Conservation (phyloP, 30 jellyfish, hydroid and myxozoan species). For the Aurelia coerulea region DNA sequence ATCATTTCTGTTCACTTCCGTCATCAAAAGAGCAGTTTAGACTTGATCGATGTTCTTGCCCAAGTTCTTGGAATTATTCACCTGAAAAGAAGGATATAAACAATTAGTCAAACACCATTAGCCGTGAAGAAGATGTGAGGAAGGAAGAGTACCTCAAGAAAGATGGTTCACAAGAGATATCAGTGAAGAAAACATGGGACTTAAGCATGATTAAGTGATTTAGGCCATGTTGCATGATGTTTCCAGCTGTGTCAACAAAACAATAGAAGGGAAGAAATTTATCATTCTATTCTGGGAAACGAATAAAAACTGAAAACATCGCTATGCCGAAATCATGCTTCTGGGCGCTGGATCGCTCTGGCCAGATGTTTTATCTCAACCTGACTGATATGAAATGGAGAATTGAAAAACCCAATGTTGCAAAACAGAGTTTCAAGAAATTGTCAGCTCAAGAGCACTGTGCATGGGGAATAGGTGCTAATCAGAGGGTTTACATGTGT, state of each 20-base stretch:
- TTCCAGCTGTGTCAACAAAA: neutral
- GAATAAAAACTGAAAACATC: neutral
- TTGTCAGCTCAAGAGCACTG: slow-evolving; percentile 74
- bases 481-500: slow-evolving; percentile 76
- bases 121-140: neutral
- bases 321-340: slow-evolving; percentile 39
- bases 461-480: slow-evolving; percentile 97
- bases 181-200: neutral
- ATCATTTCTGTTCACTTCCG: slow-evolving; percentile 11
- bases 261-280: neutral
- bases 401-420: slow-evolving; percentile 6
- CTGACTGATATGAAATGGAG: slow-evolving; percentile 36
- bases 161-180: neutral
- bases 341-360: slow-evolving; percentile 44
- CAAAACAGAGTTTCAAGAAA: slow-evolving; percentile 64
- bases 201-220: neutral
- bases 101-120: too few species aligned
- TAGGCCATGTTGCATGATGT: neutral
- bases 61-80: too few species aligned
- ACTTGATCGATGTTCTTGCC: too few species aligned
- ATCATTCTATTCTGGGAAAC: neutral
- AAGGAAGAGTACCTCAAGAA: neutral
- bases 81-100: too few species aligned
- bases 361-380: slow-evolving; percentile 14
- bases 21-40: slow-evolving; percentile 8